These are phyloP conservation scores for Hofmannophila pseudospretella DNA, from an alignment of 2,888 invertebrate species.

Conservation along the genomic window DNA sequence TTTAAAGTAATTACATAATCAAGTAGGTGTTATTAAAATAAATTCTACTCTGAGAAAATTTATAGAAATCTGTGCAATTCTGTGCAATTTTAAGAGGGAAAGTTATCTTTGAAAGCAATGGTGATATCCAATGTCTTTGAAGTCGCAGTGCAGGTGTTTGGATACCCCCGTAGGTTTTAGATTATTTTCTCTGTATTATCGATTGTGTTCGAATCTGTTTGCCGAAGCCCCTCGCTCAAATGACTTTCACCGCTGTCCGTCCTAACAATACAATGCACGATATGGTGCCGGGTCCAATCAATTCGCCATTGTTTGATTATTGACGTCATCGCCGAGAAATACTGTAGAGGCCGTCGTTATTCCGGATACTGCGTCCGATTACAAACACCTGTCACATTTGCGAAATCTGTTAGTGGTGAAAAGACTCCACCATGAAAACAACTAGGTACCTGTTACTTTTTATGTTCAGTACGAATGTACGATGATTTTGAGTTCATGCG, in stretches of 20 bases:
- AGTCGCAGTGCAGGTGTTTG: too few species aligned
- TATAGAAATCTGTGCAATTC: neutral
- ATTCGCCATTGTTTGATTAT: conserved; percentile 49
- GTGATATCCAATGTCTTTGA: neutral
- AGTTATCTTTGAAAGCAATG: neutral
- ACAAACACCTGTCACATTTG: conserved; percentile 30
- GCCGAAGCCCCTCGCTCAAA: conserved; percentile 20
- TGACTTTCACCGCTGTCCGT: conserved; percentile 41
- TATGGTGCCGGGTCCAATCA: conserved; percentile 38
- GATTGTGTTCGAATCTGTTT: conserved; percentile 18
- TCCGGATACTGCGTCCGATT: conserved; percentile 23
- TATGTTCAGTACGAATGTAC: too few species aligned
- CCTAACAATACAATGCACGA: conserved; percentile 25
- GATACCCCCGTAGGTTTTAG: neutral
- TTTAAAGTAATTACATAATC: conserved; percentile 31
- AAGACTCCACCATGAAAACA: neutral
- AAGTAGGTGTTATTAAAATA: conserved; percentile 22
- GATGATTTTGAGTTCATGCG: neutral
- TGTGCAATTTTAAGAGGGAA: neutral
- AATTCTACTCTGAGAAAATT: conserved; percentile 17
- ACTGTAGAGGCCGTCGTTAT: conserved; percentile 30
- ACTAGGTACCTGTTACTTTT: conserved; percentile 4
- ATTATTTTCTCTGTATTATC: conserved; percentile 13
- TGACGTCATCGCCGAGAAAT: conserved; percentile 43
- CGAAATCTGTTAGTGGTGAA: too few species aligned